phyloP scores from a whole-genome alignment of 64 coral and sea anemone species.

The Montipora capricornis region DNA sequence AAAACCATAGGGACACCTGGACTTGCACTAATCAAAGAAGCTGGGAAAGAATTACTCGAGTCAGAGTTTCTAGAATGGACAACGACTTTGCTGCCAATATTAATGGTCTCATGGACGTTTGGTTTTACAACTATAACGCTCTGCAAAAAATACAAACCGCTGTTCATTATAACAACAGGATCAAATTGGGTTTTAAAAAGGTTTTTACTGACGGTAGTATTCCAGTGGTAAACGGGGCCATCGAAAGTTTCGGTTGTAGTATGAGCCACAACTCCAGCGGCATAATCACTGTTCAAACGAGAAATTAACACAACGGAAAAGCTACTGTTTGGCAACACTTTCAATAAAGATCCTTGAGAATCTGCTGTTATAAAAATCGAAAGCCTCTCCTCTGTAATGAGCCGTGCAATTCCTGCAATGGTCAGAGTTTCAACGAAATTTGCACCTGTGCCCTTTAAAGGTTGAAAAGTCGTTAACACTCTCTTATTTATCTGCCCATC shows the following conservation, averaged over 20 bases:
- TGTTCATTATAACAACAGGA: background rate
- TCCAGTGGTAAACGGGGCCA: background rate
- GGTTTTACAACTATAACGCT: background rate
- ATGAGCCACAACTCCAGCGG: background rate
- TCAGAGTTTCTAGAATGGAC: too few relatives aligned
- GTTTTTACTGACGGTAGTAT: background rate
- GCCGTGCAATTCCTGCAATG: background rate
- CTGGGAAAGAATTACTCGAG: too few relatives aligned
- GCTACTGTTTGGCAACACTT: slow-evolving; percentile 28
- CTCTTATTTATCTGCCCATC: background rate
- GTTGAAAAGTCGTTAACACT: background rate
- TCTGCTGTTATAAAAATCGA: background rate
- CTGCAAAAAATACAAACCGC: slow-evolving; percentile 11
- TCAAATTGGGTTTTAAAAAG: fast-evolving
- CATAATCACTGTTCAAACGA: slow-evolving; percentile 25
- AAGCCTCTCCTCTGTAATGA: background rate
- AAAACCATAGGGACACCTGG: background rate
- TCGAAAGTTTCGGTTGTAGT: fast-evolving
- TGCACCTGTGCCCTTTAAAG: background rate
- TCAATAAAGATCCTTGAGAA: background rate
- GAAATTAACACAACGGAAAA: slow-evolving; percentile 29
- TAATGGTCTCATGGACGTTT: fast-evolving
- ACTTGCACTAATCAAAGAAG: too few relatives aligned
- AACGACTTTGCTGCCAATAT: too few relatives aligned
- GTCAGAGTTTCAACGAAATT: slow-evolving; percentile 4